Evolutionary conservation across 2,888 invertebrate genomes (phyloP).

Genomic region (Eilema caniola): DNA sequence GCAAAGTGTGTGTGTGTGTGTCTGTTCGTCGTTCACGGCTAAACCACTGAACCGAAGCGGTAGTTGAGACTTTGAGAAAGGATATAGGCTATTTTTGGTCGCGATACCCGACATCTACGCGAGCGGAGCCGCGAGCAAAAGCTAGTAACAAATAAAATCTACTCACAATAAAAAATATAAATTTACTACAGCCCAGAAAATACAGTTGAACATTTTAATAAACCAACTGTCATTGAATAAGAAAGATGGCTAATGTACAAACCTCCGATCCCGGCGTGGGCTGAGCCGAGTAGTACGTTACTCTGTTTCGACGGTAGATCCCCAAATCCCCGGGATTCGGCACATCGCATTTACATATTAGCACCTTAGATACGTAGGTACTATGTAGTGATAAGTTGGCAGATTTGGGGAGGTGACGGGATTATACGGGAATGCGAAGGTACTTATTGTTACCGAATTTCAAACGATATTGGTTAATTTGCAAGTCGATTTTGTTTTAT

Average conservation of each 20-base stretch:
- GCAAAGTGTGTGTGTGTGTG: too few species aligned
- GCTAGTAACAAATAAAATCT: neutral
- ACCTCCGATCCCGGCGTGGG: constrained; percentile 28
- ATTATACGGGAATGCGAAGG: constrained; percentile 13
- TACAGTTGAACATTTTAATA: constrained; percentile 35
- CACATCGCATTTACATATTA: constrained; percentile 58
- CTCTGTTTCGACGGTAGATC: constrained; percentile 50
- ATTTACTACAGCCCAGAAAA: neutral
- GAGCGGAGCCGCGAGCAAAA: too few species aligned
- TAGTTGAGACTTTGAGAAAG: too few species aligned
- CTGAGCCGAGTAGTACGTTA: constrained; percentile 50
- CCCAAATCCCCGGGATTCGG: constrained; percentile 45
- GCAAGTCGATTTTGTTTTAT: neutral
- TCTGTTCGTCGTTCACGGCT: too few species aligned
- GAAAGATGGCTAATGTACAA: constrained; percentile 27
- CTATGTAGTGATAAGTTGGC: constrained; percentile 21
- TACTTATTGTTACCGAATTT: constrained; percentile 9
- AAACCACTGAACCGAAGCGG: too few species aligned
- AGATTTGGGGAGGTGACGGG: constrained; percentile 20
- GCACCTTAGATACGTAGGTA: constrained; percentile 33
- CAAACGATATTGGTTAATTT: constrained; percentile 2
- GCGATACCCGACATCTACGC: too few species aligned
- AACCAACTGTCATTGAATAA: constrained; percentile 29
- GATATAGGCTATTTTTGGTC: too few species aligned
- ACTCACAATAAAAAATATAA: neutral